Base-by-base conservation (phyloP, 2,888 invertebrate genomes). In the Leptinotarsa haldemani region DNA sequence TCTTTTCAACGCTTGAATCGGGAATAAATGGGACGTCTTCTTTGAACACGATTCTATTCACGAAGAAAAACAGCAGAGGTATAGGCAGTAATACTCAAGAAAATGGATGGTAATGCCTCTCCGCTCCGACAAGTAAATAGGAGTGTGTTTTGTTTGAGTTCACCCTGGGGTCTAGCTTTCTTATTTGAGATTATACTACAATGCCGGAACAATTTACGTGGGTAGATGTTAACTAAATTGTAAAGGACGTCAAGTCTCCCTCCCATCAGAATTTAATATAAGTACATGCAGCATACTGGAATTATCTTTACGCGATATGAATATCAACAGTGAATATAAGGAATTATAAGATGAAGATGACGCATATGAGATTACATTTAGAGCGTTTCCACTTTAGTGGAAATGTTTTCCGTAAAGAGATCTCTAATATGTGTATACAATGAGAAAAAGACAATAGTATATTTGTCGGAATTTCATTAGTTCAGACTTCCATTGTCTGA, bases 91-190 rank as follows among this genome's bases (percentile, higher is more conserved):
- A 25, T 48, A 53, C 70, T 70, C 64, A 53, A 64, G 65, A 53
- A 65, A 69, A 65, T 52, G 20, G 52, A 70, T 70, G 53, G 70
- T 46, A 69, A 69, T 61, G 63, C 50, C 48, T 61, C 48, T 58
- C 12, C 40, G n/a, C 58, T 16, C 46, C 20, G 48, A 65, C 65
- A 48, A 69, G 40, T 22, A 58, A 69, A 70, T 63, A 64, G 50
- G 46, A 52, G 20, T 20, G 22, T 58, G 64, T 64, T 18, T 70
- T 70, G 70, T 64, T 69, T 47, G 20, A 30, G 30, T 30, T 53
- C 50, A 47, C 66, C 66, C 50, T 22, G 12, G 50, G 66, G 66
- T 52, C 52, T n/a, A 47, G 25, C 48, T n/a, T 48, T 52, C 48
- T 66, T 47, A 50, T 50, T 52, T n/a, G 66, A 25, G 66, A 50